Evolutionary conservation across 1,140 invertebrate species (phyloP), one percentile per base, ranked within the genome.

Genomic region (Doryteuthis pealeii): DNA sequence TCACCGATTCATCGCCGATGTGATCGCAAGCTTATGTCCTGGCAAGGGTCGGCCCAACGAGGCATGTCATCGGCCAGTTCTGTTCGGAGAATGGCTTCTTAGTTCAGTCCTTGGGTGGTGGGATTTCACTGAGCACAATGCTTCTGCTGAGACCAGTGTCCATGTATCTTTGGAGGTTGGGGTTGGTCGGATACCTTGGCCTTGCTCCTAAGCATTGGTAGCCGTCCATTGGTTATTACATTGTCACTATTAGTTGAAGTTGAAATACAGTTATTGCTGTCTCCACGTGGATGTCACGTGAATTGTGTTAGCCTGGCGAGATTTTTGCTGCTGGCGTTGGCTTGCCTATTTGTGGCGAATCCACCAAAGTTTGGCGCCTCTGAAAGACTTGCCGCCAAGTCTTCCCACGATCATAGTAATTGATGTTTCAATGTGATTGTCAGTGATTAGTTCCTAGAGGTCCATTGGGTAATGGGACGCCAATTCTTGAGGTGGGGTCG

Each of bases 1-100:
- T 81, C 79, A 30, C 72, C 33, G 5, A 74, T 35, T 87, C 87
- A 49, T 90, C 88, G 73, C 89, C 88, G 70, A 89, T 88, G 75
- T 83, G 89, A n/a, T 69, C 87, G 87, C 32, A 88, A 80, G 67
- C 88, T 82, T 35, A n/a, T n/a, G n/a, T 82, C 77, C 75, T 81
- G 76, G 35, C 85, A 83, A 33, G 83, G 83, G 74, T 85, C 86
- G 5, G 84, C 85, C 86, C 87, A 89, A n/a, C 86, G 81, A 54
- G 78, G 82, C 22, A 78, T 76, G 58, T 70, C 73, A 28, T 54
- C 73, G 33, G 75, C 73, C 26, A 28, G 26, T 15, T 70, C 32
- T 67, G 74, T 40, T 74, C 72, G n/a, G 54, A 71, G 43, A 28
- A 45, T 40, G 43, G 8, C 26, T 72, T 30, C 35, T n/a, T 49